Percentiles rank a stretch among this genome's conserved stretches.
Evolutionary conservation across 2,113 vertebrate genomes (phyloP).

Genomic region (Mus spicilegus): DNA sequence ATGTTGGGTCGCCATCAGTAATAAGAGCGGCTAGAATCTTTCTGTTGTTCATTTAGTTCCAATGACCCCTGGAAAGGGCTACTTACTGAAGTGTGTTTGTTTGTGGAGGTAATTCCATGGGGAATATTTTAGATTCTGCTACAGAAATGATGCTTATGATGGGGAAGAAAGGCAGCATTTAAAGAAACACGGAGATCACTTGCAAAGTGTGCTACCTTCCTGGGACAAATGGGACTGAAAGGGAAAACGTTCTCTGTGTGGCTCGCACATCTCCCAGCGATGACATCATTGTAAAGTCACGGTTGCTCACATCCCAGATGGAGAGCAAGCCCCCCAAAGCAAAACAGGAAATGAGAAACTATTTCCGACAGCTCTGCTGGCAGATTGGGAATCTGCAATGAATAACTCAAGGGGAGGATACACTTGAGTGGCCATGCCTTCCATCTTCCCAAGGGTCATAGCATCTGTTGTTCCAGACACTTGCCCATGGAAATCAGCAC

Average conservation of each 20-base stretch:
- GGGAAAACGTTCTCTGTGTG: conserved; percentile 46
- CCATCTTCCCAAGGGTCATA: neutral
- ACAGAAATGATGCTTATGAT: conserved; percentile 75
- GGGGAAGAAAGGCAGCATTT: conserved; percentile 56
- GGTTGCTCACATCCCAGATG: conserved; percentile 38
- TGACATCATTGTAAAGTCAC: neutral
- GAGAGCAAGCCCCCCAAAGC: conserved; percentile 43
- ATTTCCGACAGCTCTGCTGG: conserved; percentile 7
- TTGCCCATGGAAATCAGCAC: neutral
- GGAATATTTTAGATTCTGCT: conserved; percentile 84
- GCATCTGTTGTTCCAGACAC: neutral
- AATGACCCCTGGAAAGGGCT: conserved; percentile 84
- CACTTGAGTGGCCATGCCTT: neutral
- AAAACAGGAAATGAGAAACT: conserved; percentile 45
- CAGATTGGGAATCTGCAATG: neutral
- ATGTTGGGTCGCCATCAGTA: conserved; percentile 83
- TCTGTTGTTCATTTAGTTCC: conserved; percentile 81
- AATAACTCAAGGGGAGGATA: neutral
- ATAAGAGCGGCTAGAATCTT: conserved; percentile 71
- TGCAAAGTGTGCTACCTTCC: conserved; percentile 53
- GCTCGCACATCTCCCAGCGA: neutral
- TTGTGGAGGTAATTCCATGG: conserved; percentile 81
- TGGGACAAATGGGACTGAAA: conserved; percentile 52
- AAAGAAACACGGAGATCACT: conserved; percentile 76
- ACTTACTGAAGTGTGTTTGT: conserved; percentile 86